Base-by-base conservation (phyloP, 2,888 invertebrate genomes). In the Myathropa florea region DNA sequence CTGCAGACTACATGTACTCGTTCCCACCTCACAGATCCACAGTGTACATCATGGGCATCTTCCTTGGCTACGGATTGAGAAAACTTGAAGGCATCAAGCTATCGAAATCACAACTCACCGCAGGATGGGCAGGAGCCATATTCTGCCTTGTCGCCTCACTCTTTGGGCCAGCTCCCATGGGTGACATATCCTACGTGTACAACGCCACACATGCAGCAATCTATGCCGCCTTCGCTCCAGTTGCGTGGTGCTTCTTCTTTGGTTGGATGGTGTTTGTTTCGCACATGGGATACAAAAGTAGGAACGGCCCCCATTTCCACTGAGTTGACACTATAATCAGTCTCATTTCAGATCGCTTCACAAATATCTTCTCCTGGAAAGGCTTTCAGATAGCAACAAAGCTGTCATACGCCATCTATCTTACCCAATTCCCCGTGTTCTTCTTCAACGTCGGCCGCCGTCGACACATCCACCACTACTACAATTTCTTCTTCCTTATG, bases 341-440 rank as follows among this genome's bases (percentile, higher is more conserved):
- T 18, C 18, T 18, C 7, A 18, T 46, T 93, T 1, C 89, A 95
- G 95, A 94, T 89, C 91, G 93, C 88, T 83, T 95, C 3, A 94
- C 94, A 14, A 91, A 91, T 82, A 83, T 95, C 55, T 93, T 95
- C 65, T 93, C 94, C 9, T 94, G 94, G 94, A 94, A 92, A 88
- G 94, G 94, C 61, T 96, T 95, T 90, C 93, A 94, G 88, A 92
- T 96, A 9, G 94, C 94, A 89, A 95, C 96, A 10, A 94, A 95
- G 90, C 92, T 96, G n/a, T 95, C 95, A 39, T 96, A 96, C 90
- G 94, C 95, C 36, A 93, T 95, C 70, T 96, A 96, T 90, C 92
- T 96, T 82, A 95, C 95, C 28, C 96, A 96, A 90, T 96, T 96
- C 89, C 96, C 96, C 4, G 94, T 95, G 75, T 96, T 95, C 90